phyloP scores from a whole-genome alignment of 2,888 invertebrate species.

The Polydrusus tereticollis region DNA sequence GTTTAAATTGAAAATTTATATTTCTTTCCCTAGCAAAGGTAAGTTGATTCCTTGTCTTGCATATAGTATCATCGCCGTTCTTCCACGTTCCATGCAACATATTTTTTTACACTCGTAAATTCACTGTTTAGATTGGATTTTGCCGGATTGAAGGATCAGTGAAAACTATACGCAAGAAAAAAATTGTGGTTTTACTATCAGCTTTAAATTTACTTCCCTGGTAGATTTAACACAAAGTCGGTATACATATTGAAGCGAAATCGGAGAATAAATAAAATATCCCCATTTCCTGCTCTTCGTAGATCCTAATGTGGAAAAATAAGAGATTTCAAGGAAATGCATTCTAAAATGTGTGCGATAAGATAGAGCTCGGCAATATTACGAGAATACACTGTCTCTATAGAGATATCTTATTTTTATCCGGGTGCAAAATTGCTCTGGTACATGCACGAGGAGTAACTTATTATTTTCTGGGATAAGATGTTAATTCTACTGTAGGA shows the following conservation, averaged over 20 bases:
- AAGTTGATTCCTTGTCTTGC: too few relatives aligned
- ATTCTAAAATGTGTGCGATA: slow-evolving; percentile 19
- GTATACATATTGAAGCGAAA: background rate
- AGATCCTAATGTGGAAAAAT: slow-evolving; percentile 22
- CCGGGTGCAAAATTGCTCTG: background rate
- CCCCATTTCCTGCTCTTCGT: background rate
- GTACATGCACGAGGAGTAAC: slow-evolving; percentile 7
- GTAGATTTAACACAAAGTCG: background rate
- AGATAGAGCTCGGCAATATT: slow-evolving; percentile 22
- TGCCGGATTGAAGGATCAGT: too few relatives aligned
- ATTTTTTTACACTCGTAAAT: too few relatives aligned
- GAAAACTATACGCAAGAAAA: too few relatives aligned
- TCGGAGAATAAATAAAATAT: background rate
- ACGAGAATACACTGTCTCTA: slow-evolving; percentile 6
- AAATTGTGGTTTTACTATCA: too few relatives aligned
- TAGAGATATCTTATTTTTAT: slow-evolving; percentile 22
- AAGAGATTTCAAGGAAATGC: slow-evolving; percentile 8
- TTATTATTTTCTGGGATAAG: slow-evolving; percentile 6
- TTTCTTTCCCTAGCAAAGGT: too few relatives aligned
- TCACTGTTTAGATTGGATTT: too few relatives aligned
- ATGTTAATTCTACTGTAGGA: background rate
- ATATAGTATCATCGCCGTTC: too few relatives aligned
- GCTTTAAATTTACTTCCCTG: background rate
- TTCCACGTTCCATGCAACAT: too few relatives aligned
- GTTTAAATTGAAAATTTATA: too few relatives aligned